A percentile compares a stretch with the other conserved stretches of the same genome.
These are phyloP conservation scores for Cichladusa arquata DNA, from an alignment of 2,113 vertebrate genomes.

Conservation along the genomic window DNA sequence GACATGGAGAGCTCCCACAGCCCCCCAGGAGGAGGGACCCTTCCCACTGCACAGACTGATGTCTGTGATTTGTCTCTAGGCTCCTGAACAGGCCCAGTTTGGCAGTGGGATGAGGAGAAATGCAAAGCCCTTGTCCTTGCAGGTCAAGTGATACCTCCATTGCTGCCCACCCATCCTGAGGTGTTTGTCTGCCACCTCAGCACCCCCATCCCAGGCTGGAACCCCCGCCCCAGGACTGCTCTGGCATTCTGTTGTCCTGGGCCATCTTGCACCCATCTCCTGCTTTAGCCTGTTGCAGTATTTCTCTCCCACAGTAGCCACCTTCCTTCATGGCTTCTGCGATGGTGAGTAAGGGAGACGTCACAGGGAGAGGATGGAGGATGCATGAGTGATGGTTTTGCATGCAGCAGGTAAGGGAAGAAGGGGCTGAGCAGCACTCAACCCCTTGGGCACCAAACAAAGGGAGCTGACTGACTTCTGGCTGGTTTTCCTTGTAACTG, in stretches of 20 bases:
- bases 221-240: neutral
- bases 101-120: neutral
- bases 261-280: neutral
- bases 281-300: neutral
- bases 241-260: neutral
- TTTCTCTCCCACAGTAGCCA: conserved; percentile 7
- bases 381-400: conserved; percentile 3
- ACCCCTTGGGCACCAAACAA: neutral
- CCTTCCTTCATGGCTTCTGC: conserved; percentile 11
- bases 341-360: neutral
- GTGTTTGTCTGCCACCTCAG: neutral
- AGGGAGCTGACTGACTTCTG: conserved; percentile 10
- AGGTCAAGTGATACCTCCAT: neutral
- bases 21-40: neutral
- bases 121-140: neutral
- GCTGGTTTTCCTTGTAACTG: neutral
- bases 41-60: fast-evolving
- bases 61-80: neutral
- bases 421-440: conserved; percentile 28
- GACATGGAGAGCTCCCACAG: neutral
- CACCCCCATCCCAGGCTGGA: neutral
- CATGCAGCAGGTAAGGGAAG: conserved; percentile 51
- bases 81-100: neutral
- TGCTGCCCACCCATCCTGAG: neutral
- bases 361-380: conserved; percentile 21